phyloP scores from a whole-genome alignment of 2,888 invertebrate species.

The Ditula angustiorana region DNA sequence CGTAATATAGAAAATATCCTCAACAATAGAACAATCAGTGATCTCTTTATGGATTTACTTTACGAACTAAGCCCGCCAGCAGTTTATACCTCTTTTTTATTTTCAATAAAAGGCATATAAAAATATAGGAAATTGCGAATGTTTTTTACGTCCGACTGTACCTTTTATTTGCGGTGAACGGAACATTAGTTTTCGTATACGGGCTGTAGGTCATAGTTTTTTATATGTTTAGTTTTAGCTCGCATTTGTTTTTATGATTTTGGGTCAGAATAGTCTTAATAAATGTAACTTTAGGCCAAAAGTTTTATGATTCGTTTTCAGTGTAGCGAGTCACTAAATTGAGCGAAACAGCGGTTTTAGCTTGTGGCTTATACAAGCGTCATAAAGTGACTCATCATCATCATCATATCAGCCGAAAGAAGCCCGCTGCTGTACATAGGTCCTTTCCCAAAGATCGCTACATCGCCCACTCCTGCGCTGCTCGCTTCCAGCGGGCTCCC shows the following conservation, averaged over 20 bases:
- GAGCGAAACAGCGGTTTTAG: background rate
- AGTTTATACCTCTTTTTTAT: constrained; percentile 32
- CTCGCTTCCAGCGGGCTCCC: too few relatives aligned
- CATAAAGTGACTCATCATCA: too few relatives aligned
- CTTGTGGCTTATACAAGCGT: too few relatives aligned
- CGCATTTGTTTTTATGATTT: constrained; percentile 33
- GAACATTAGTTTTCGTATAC: constrained; percentile 54
- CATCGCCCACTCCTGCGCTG: too few relatives aligned
- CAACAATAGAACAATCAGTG: constrained; percentile 11
- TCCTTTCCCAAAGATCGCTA: too few relatives aligned
- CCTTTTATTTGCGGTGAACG: constrained; percentile 53
- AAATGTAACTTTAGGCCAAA: constrained; percentile 14
- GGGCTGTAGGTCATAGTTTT: constrained; percentile 52
- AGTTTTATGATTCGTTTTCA: constrained; percentile 20
- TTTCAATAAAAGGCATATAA: constrained; percentile 35
- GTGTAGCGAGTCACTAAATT: background rate
- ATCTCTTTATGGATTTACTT: constrained; percentile 21
- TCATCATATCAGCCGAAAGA: too few relatives aligned
- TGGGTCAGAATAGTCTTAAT: constrained; percentile 25
- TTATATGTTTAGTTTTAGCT: constrained; percentile 42
- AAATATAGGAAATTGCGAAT: constrained; percentile 36
- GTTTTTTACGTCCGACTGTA: constrained; percentile 45
- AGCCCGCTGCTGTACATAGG: too few relatives aligned
- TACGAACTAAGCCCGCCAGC: background rate
- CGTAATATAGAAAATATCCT: background rate